A percentile compares a stretch with the other conserved stretches of the same genome.
These are phyloP conservation scores for Drosophila sp. DNA, from an alignment of 1,140 invertebrate genomes.

Conservation along the genomic window DNA sequence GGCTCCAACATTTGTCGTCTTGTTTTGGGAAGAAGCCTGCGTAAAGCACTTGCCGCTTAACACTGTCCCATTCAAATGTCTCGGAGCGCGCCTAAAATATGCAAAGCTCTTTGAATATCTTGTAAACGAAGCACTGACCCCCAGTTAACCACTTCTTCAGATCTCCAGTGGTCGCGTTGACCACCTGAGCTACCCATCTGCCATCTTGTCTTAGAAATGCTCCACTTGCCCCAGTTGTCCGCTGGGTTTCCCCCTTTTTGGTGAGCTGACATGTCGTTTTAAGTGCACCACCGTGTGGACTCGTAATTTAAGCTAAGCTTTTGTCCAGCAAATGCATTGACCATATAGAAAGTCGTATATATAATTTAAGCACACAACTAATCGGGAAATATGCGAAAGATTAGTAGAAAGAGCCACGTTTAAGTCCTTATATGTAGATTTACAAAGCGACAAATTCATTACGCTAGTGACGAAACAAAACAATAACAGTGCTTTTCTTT, in stretches of 20 bases:
- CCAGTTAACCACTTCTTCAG: conserved; percentile 29
- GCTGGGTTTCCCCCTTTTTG: conserved; percentile 32
- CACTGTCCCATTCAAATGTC: conserved; percentile 78
- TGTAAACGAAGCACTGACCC: conserved; percentile 76
- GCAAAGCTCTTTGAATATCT: conserved; percentile 80
- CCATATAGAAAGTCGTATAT: conserved; percentile 16
- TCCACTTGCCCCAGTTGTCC: conserved; percentile 64
- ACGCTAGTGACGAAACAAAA: too few relatives aligned
- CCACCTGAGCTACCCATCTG: not conserved
- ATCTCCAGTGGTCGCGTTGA: not conserved
- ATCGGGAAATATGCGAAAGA: not conserved
- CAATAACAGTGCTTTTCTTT: too few relatives aligned
- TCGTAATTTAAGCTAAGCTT: conserved; percentile 58
- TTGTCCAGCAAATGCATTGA: conserved; percentile 34
- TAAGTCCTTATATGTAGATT: too few relatives aligned
- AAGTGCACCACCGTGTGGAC: conserved; percentile 49
- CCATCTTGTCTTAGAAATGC: conserved; percentile 18
- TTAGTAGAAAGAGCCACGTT: too few relatives aligned
- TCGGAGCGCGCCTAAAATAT: conserved; percentile 72
- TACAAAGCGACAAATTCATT: too few relatives aligned
- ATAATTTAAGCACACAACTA: conserved; percentile 10
- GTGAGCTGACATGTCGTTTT: conserved; percentile 25
- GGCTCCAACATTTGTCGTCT: conserved; percentile 60
- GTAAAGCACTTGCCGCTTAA: conserved; percentile 66
- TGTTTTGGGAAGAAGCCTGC: conserved; percentile 31